A percentile compares a stretch with the other conserved stretches of the same genome.
Conservation (phyloP, 2,113 vertebrate genomes). For the Sminthopsis crassicaudata region DNA sequence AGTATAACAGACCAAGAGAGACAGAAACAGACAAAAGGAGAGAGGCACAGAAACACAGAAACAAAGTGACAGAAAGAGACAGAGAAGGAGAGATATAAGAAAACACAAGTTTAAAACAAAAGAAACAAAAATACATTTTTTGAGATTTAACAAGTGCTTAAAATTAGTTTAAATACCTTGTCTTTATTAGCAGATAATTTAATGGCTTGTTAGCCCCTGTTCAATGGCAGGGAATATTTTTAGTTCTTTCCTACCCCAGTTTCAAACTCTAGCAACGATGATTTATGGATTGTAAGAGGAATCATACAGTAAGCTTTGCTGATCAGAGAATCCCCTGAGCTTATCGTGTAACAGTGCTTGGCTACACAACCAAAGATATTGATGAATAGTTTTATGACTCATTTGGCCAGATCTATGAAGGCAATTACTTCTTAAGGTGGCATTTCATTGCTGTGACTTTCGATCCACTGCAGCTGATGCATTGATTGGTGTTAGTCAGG, state of each 20-base stretch:
- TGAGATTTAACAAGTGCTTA: neutral
- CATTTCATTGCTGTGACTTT: conserved; percentile 79
- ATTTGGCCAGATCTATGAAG: conserved; percentile 79
- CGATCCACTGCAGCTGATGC: conserved; percentile 73
- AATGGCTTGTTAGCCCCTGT: conserved; percentile 74
- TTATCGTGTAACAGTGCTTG: conserved; percentile 36
- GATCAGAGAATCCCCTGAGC: conserved; percentile 60
- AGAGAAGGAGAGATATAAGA: neutral
- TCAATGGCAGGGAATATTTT: conserved; percentile 49
- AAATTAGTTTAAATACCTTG: conserved; percentile 31
- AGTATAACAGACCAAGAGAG: too few relatives aligned
- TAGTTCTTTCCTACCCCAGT: conserved; percentile 50
- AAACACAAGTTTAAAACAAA: neutral
- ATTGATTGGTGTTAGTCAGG: conserved; percentile 77
- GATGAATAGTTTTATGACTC: conserved; percentile 81
- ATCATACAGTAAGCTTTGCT: conserved; percentile 65
- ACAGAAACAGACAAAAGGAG: too few relatives aligned
- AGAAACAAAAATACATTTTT: neutral
- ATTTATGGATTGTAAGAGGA: conserved; percentile 70
- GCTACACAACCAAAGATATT: conserved; percentile 67
- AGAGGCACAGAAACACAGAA: too few relatives aligned
- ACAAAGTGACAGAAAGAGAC: too few relatives aligned
- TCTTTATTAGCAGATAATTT: conserved; percentile 56
- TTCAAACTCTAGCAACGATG: conserved; percentile 51
- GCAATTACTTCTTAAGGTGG: conserved; percentile 82